phyloP scores from a whole-genome alignment of 2,113 vertebrate species.

The Shinisaurus crocodilurus region DNA sequence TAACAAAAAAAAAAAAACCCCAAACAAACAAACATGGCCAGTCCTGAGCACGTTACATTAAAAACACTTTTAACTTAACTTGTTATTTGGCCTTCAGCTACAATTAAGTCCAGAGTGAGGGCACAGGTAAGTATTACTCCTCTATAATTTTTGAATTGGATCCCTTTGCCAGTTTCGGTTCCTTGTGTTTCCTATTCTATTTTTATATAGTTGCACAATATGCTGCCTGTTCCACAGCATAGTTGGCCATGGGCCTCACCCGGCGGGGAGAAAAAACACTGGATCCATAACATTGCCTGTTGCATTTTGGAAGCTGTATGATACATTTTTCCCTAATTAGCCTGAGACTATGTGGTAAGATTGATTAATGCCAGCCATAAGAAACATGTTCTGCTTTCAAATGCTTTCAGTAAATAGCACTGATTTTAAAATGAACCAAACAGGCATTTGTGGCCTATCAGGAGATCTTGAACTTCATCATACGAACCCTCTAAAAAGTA shows the following conservation, averaged over 20 bases:
- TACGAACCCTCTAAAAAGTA: not conserved
- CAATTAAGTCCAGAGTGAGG: rapidly evolving
- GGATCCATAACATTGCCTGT: conserved; percentile 43
- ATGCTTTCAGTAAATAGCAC: conserved; percentile 66
- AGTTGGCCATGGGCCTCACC: conserved; percentile 62
- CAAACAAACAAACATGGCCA: not conserved
- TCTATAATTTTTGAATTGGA: conserved; percentile 4
- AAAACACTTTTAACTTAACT: not conserved
- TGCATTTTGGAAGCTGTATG: conserved; percentile 50
- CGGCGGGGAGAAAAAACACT: conserved; percentile 38
- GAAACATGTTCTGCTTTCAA: conserved; percentile 63
- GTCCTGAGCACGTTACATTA: not conserved
- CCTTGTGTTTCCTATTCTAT: conserved; percentile 33
- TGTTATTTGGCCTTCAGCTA: not conserved
- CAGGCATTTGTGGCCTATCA: conserved; percentile 37
- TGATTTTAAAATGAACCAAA: conserved; percentile 45
- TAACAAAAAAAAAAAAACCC: not conserved
- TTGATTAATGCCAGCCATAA: conserved; percentile 67
- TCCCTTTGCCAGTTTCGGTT: conserved; percentile 31
- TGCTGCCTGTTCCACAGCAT: conserved; percentile 52
- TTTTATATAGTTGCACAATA: conserved; percentile 37
- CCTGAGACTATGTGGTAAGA: conserved; percentile 52
- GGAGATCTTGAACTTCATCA: conserved; percentile 25
- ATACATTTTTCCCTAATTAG: conserved; percentile 58
- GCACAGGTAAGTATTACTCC: not conserved